phyloP scores from a whole-genome alignment of 2,797 vertebrate genomes.

The Mycteria americana region DNA sequence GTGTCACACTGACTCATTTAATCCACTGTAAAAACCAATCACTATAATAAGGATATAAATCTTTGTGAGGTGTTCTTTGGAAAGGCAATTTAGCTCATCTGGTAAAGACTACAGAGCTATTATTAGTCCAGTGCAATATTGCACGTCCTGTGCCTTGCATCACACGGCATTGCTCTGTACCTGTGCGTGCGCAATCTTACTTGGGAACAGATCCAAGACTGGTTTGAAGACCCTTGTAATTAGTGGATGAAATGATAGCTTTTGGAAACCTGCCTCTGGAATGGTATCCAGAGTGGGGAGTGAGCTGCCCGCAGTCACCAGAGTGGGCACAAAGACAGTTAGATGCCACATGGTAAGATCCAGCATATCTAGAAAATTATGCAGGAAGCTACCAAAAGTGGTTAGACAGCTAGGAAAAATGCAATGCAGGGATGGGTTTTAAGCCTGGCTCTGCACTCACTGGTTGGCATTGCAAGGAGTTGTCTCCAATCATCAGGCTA shows the following conservation, averaged over 20 bases:
- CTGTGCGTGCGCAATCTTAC: background rate
- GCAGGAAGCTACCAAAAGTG: background rate
- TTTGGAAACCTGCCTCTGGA: background rate
- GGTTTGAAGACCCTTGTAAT: background rate
- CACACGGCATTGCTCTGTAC: fast-evolving
- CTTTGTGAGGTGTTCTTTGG: background rate
- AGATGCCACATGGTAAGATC: background rate
- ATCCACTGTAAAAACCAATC: background rate
- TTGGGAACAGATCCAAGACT: background rate
- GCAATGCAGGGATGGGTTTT: background rate
- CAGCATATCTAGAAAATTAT: background rate
- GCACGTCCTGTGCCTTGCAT: background rate
- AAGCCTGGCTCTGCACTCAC: background rate
- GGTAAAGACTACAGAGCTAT: background rate
- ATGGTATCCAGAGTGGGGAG: background rate
- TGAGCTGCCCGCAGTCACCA: background rate
- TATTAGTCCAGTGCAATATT: background rate
- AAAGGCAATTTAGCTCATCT: background rate
- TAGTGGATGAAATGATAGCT: background rate
- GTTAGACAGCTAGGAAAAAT: background rate
- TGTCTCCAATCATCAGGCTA: background rate
- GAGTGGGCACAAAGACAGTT: background rate
- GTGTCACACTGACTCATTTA: background rate
- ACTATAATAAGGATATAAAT: background rate
- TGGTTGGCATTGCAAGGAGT: background rate